Evolutionary conservation across 2,888 invertebrate species (phyloP).

Genomic region (Parnassius orleans): DNA sequence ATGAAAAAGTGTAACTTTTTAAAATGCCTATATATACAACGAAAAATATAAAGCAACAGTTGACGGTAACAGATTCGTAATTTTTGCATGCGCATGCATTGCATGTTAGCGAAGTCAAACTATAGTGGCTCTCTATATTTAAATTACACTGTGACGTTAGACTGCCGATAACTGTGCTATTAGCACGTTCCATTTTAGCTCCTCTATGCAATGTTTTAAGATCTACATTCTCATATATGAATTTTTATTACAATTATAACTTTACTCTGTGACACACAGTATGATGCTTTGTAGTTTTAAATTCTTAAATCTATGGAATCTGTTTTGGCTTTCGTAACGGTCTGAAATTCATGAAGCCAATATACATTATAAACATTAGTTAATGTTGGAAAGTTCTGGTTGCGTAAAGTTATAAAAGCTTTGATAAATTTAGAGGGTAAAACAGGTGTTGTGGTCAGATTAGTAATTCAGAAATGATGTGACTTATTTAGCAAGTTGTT

Average conservation of each 20-base stretch:
- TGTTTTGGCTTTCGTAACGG: slow-evolving; percentile 8
- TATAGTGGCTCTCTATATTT: slow-evolving; percentile 26
- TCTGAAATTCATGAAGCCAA: slow-evolving; percentile 9
- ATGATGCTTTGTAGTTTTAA: slow-evolving; percentile 18
- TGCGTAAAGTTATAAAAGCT: not conserved
- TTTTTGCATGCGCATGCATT: slow-evolving; percentile 27
- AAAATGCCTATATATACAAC: slow-evolving; percentile 9
- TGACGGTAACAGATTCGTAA: slow-evolving; percentile 19
- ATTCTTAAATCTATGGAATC: slow-evolving; percentile 11
- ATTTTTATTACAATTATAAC: slow-evolving; percentile 17
- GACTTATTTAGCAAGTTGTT: too few relatives aligned
- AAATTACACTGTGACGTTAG: slow-evolving; percentile 25
- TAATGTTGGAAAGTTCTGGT: too few relatives aligned
- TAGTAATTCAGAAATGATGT: too few relatives aligned
- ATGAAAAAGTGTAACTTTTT: not conserved
- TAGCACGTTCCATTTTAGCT: slow-evolving; percentile 9
- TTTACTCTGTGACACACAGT: slow-evolving; percentile 17
- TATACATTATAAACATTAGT: not conserved
- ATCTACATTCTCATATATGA: not conserved
- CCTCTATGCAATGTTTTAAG: not conserved
- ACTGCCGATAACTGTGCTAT: slow-evolving; percentile 2
- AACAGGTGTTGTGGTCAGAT: not conserved
- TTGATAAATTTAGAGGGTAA: not conserved
- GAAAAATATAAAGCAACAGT: slow-evolving; percentile 18
- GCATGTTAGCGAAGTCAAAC: slow-evolving; percentile 22